Evolutionary conservation across 2,888 invertebrate species (phyloP), one percentile per base, ranked within the genome.

Genomic region (Parnassius glacialis): DNA sequence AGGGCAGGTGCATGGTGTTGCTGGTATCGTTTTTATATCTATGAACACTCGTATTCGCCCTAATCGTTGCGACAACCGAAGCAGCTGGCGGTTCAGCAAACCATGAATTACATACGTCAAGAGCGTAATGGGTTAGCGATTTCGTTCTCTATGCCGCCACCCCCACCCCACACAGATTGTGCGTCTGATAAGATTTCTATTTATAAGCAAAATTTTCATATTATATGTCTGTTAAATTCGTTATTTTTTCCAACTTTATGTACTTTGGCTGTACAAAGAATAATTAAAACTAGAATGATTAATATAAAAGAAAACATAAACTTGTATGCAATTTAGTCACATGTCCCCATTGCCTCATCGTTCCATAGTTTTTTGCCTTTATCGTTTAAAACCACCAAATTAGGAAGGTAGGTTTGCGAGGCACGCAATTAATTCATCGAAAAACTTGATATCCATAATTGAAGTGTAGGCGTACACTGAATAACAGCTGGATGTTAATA

Each of bases 81-180:
- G 79, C 89, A 87, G 84, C 88, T 87, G 88, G 77, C 78, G 64
- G 81, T 80, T 80, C 80, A 82, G 71, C 81, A 78, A 83, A 85
- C 83, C 76, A 67, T 72, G 72, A 74, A 78, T 73, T 74, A 70
- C 72, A 75, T 67, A 73, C 74, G 71, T 69, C 70, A 68, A 72
- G 64, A 67, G 70, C 70, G 68, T 79, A 82, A 80, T 81, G 72
- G 68, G 71, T 72, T 75, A 74, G 70, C 75, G 70, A 78, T 79
- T 78, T 68, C 57, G n/a, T 52, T 57, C 54, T 34, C 63, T 47
- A 47, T 41, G 48, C n/a, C 11, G 47, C 50, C 52, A 57, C 52
- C 47, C 53, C 44, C 34, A 47, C 47, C 20, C 51, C 48, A 45
- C 20, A 25, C 43, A 60, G 57, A 67, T 69, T 66, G 50, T 55